These are phyloP conservation scores for Nematolebias whitei DNA, from an alignment of 2,113 vertebrate species.

Conservation along the genomic window DNA sequence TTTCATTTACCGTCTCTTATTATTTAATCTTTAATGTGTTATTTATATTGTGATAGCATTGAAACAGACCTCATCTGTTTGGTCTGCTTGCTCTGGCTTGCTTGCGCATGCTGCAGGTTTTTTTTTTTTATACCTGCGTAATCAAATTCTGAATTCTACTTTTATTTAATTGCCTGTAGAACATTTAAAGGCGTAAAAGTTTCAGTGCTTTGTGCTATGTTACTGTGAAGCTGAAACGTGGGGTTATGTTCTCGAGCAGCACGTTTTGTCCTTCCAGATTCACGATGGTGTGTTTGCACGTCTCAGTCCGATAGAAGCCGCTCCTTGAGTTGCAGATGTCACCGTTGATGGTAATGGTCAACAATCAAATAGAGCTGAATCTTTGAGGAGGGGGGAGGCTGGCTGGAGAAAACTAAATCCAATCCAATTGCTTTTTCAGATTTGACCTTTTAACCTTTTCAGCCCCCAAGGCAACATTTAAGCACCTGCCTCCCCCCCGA, in stretches of 20 bases:
- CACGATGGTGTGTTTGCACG: too few species aligned
- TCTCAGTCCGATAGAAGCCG: not conserved
- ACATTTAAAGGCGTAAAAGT: not conserved
- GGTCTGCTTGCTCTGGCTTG: not conserved
- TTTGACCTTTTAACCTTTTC: slow-evolving; percentile 66
- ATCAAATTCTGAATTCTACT: not conserved
- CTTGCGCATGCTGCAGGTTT: not conserved
- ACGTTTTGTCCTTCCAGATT: not conserved
- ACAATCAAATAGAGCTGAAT: slow-evolving; percentile 63
- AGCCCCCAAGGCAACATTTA: slow-evolving; percentile 49
- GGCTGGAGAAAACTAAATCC: slow-evolving; percentile 36
- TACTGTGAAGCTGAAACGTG: not conserved
- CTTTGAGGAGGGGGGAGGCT: slow-evolving; percentile 17
- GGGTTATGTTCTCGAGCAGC: not conserved
- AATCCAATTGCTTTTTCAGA: slow-evolving; percentile 59
- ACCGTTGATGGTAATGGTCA: slow-evolving; percentile 39
- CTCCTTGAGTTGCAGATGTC: slow-evolving; percentile 48
- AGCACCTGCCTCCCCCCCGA: slow-evolving; percentile 49
- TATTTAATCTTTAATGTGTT: slow-evolving; percentile 1
- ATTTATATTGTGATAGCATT: not conserved
- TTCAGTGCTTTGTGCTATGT: not conserved
- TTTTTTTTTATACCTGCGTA: not conserved
- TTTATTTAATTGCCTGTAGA: not conserved
- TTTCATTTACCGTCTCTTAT: not conserved
- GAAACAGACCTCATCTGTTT: not conserved